Evolutionary conservation across 1,140 invertebrate species (phyloP).

Genomic region (Protaetia brevitarsis): DNA sequence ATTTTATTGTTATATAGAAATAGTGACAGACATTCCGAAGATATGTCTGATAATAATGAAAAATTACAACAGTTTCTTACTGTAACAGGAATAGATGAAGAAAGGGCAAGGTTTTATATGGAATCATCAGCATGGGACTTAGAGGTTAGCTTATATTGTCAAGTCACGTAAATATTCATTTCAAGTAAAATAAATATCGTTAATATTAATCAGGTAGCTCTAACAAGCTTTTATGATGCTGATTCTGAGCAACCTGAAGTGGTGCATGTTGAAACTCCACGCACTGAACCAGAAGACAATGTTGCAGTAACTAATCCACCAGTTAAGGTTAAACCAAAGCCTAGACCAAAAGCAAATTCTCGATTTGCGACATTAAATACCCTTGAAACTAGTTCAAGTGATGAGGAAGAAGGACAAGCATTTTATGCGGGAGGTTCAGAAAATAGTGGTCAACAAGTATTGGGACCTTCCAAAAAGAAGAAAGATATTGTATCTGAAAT

Average conservation of each 20-base stretch:
- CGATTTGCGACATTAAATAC: slow-evolving; percentile 56
- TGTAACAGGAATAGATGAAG: slow-evolving; percentile 76
- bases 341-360: slow-evolving; percentile 41
- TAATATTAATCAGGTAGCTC: slow-evolving; percentile 60
- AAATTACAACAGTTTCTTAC: slow-evolving; percentile 77
- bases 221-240: slow-evolving; percentile 74
- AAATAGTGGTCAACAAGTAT: slow-evolving; percentile 91
- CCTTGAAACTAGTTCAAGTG: slow-evolving; percentile 55
- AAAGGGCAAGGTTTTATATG: slow-evolving; percentile 83
- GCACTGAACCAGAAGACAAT: not conserved
- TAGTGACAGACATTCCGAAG: not conserved
- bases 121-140: slow-evolving; percentile 86
- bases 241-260: slow-evolving; percentile 52
- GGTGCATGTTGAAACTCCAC: slow-evolving; percentile 37
- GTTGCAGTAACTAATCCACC: not conserved
- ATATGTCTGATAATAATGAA: slow-evolving; percentile 56
- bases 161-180: slow-evolving; percentile 18
- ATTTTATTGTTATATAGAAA: not conserved
- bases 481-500: slow-evolving; percentile 84
- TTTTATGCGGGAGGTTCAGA: slow-evolving; percentile 96
- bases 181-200: slow-evolving; percentile 21
- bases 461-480: slow-evolving; percentile 83
- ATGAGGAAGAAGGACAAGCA: slow-evolving; percentile 72
- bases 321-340: slow-evolving; percentile 41
- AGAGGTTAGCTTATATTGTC: slow-evolving; percentile 63